These are phyloP conservation scores for Harpagifer antarcticus DNA, from an alignment of 2,797 vertebrate species.

Conservation along the genomic window DNA sequence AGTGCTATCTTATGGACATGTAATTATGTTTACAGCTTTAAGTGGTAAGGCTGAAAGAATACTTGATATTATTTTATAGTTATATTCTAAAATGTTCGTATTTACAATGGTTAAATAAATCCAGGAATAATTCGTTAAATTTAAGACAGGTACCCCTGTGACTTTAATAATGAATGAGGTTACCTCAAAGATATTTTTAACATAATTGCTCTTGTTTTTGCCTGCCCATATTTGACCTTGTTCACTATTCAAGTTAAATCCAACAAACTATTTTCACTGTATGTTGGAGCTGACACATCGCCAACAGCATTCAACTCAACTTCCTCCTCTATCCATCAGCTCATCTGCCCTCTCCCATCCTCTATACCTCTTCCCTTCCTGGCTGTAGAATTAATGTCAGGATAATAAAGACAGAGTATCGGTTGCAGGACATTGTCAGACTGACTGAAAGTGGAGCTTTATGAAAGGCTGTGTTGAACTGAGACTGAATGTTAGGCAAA, in stretches of 20 bases:
- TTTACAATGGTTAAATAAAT: background rate
- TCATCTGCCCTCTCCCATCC: background rate
- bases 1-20: no score
- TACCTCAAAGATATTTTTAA: background rate
- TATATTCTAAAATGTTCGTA: background rate
- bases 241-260: background rate
- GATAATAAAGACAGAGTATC: slow-evolving; percentile 50
- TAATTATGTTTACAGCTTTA: no score
- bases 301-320: slow-evolving; percentile 1
- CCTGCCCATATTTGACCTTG: background rate
- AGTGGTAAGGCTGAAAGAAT: background rate
- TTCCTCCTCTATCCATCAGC: slow-evolving; percentile 24
- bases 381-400: slow-evolving; percentile 59
- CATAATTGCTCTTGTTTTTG: background rate
- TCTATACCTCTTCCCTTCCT: slow-evolving; percentile 43
- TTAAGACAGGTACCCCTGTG: no score
- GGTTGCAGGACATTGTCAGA: slow-evolving; percentile 42
- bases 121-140: background rate
- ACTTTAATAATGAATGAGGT: background rate
- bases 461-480: slow-evolving; percentile 8
- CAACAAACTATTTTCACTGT: background rate
- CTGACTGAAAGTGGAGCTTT: slow-evolving; percentile 31
- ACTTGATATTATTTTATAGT: background rate
- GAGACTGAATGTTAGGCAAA: background rate
- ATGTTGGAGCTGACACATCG: background rate